phyloP scores from a whole-genome alignment of 2,888 invertebrate genomes.

The Trissolcus brochymenae region DNA sequence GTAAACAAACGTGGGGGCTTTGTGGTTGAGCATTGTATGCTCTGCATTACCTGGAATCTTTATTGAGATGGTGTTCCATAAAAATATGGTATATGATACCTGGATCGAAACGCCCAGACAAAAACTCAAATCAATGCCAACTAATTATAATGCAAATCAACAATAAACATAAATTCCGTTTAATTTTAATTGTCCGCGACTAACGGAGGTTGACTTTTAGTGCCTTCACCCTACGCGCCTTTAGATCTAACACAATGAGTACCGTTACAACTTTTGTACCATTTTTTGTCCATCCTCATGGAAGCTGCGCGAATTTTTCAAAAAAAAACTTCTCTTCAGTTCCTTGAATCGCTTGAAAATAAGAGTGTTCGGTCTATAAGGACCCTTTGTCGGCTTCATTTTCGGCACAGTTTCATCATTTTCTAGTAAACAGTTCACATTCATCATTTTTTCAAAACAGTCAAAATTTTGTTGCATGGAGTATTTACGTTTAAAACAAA shows the following conservation, averaged over 20 bases:
- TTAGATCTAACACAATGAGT: slow-evolving; percentile 34
- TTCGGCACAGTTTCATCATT: slow-evolving; percentile 26
- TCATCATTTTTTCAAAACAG: background rate
- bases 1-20: slow-evolving; percentile 43
- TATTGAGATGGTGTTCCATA: slow-evolving; percentile 22
- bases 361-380: slow-evolving; percentile 16
- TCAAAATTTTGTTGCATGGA: too few species aligned
- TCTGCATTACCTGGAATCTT: slow-evolving; percentile 26
- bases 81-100: slow-evolving; percentile 26
- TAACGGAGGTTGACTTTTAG: slow-evolving; percentile 55
- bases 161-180: slow-evolving; percentile 48
- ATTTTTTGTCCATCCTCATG: slow-evolving; percentile 15
- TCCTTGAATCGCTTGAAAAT: slow-evolving; percentile 31
- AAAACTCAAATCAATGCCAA: slow-evolving; percentile 30
- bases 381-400: slow-evolving; percentile 42
- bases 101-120: slow-evolving; percentile 13
- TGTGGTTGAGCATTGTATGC: slow-evolving; percentile 22
- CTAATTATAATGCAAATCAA: slow-evolving; percentile 47
- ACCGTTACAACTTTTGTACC: slow-evolving; percentile 30
- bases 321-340: slow-evolving; percentile 38
- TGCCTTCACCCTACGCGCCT: slow-evolving; percentile 31
- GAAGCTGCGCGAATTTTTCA: slow-evolving; percentile 33
- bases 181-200: slow-evolving; percentile 43
- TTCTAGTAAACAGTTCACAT: slow-evolving; percentile 10
- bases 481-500: too few species aligned